Conservation (phyloP, 2,797 vertebrate genomes). For the Acanthopagrus latus region DNA sequence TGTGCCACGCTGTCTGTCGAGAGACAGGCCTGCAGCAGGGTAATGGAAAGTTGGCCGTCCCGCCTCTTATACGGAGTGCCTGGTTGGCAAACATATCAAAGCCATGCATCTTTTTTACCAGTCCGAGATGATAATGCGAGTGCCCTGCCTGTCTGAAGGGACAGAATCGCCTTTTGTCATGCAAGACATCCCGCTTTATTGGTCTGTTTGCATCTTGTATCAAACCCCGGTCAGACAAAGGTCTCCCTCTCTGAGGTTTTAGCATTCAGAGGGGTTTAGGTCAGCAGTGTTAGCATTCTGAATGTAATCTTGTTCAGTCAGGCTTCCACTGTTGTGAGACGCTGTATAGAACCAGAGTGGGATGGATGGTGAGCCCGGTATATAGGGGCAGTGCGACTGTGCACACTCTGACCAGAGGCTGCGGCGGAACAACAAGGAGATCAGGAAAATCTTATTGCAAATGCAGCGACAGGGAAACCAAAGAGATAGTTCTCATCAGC, state of each 20-base stretch:
- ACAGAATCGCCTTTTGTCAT: slow-evolving; percentile 53
- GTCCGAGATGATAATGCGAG: slow-evolving; percentile 64
- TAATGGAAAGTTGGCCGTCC: slow-evolving; percentile 61
- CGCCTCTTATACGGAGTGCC: slow-evolving; percentile 39
- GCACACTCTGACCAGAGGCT: slow-evolving; percentile 51
- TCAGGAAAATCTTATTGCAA: slow-evolving; percentile 35
- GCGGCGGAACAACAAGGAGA: slow-evolving; percentile 36
- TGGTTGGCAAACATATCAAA: slow-evolving; percentile 68
- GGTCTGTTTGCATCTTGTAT: slow-evolving; percentile 65
- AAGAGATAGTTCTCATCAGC: slow-evolving; percentile 38
- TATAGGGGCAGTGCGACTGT: slow-evolving; percentile 10
- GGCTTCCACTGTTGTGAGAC: slow-evolving; percentile 49
- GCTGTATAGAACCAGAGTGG: slow-evolving; percentile 41
- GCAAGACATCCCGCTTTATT: slow-evolving; percentile 40
- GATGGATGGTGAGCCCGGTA: slow-evolving; percentile 39
- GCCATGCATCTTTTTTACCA: slow-evolving; percentile 44
- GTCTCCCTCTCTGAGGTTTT: slow-evolving; percentile 62
- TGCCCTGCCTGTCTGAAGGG: slow-evolving; percentile 41
- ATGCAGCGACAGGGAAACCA: slow-evolving; percentile 10
- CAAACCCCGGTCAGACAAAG: slow-evolving; percentile 64
- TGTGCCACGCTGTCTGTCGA: slow-evolving; percentile 30
- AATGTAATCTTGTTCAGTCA: slow-evolving; percentile 75
- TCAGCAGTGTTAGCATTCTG: slow-evolving; percentile 62
- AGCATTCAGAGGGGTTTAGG: slow-evolving; percentile 66
- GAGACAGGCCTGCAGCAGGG: slow-evolving; percentile 44